Percentiles rank a stretch among this genome's conserved stretches.
These are phyloP conservation scores for Rhopilema esculentum DNA, from an alignment of 30 jellyfish, hydroid and myxozoan genomes.

Conservation along the genomic window DNA sequence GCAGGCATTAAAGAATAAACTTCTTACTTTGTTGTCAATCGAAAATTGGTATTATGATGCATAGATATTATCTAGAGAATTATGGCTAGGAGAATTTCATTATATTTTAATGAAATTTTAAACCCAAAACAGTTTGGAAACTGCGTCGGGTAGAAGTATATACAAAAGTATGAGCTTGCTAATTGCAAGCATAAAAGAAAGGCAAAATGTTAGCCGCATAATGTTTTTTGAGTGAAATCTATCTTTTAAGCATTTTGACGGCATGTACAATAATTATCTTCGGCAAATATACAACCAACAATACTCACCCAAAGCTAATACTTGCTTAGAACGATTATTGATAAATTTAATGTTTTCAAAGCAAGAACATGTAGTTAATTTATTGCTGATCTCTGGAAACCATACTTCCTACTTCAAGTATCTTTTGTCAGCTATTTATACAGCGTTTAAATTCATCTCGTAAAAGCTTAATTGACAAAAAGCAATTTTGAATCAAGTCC, in stretches of 20 bases:
- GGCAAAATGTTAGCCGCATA: not conserved
- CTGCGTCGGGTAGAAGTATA: not conserved
- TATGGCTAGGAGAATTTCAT: not conserved
- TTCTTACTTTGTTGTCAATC: conserved; percentile 6
- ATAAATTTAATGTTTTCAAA: too few species aligned
- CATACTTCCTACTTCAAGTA: too few species aligned
- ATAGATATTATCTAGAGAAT: not conserved
- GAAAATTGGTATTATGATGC: not conserved
- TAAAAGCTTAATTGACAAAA: too few species aligned
- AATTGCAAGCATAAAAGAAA: not conserved
- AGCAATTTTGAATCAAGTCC: too few species aligned
- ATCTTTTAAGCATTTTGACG: not conserved
- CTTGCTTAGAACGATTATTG: too few species aligned
- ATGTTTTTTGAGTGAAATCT: not conserved
- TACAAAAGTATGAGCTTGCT: not conserved
- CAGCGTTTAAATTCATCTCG: too few species aligned
- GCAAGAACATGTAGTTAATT: too few species aligned
- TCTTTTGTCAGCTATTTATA: too few species aligned
- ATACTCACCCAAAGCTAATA: too few species aligned
- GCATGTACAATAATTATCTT: too few species aligned
- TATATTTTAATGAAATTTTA: not conserved
- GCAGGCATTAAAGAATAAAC: not conserved
- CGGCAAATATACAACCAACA: too few species aligned
- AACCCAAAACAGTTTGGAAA: conserved; percentile 23
- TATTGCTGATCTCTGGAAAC: too few species aligned